Percentiles rank a stretch among this genome's conserved stretches.
These are phyloP conservation scores for Clupea harengus DNA, from an alignment of 2,113 vertebrate genomes.

Conservation along the genomic window DNA sequence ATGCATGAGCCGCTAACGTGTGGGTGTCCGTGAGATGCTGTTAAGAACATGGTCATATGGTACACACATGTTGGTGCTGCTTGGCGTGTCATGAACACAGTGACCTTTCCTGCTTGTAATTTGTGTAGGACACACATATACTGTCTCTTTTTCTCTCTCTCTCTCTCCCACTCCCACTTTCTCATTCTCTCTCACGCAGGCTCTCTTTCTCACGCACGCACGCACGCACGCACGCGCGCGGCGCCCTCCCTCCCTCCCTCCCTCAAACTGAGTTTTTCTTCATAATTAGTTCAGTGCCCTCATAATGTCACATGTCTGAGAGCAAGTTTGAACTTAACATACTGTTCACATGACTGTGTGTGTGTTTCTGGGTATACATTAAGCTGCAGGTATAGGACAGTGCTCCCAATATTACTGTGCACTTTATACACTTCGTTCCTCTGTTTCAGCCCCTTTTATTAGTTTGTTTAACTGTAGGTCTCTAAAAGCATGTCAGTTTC, in stretches of 20 bases:
- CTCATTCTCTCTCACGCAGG: background rate
- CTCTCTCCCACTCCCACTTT: too few relatives aligned
- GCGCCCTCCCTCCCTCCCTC: too few relatives aligned
- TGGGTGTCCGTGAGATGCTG: background rate
- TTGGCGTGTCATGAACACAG: background rate
- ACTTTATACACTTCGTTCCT: too few relatives aligned
- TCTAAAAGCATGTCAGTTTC: too few relatives aligned
- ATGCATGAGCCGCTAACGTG: background rate
- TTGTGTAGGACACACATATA: background rate
- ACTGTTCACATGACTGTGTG: background rate
- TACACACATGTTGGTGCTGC: background rate
- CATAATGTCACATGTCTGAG: background rate
- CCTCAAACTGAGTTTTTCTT: background rate
- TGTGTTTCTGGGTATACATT: background rate
- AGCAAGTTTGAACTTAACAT: background rate
- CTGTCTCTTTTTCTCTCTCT: background rate
- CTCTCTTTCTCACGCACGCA: background rate
- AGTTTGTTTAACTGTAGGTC: too few relatives aligned
- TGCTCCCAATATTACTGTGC: too few relatives aligned
- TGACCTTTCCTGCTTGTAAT: background rate
- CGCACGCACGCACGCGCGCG: background rate
- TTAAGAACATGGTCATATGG: background rate
- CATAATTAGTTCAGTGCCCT: background rate
- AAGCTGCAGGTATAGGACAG: background rate
- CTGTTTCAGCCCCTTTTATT: too few relatives aligned